These are phyloP conservation scores for Glandiceps talaboti DNA, from an alignment of 53 echinoderm and acorn worm species.

Conservation along the genomic window DNA sequence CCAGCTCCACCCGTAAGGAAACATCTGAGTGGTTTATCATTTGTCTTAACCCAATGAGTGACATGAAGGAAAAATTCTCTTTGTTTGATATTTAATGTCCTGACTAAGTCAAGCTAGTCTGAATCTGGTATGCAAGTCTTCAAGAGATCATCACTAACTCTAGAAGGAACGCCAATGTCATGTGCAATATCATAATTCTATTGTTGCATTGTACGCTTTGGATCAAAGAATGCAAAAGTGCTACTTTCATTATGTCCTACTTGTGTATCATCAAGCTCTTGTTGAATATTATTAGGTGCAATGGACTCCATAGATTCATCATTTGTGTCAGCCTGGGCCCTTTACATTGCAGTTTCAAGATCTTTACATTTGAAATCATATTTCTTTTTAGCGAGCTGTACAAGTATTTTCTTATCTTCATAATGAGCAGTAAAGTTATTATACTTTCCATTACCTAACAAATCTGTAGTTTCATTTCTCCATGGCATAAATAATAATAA, in stretches of 20 bases:
- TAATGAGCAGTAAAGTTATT: neutral
- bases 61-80: slow-evolving; percentile 31
- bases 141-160: slow-evolving; percentile 18
- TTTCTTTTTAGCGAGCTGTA: neutral
- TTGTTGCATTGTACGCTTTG: neutral
- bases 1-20: slow-evolving; percentile 47
- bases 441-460: neutral
- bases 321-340: slow-evolving; percentile 2
- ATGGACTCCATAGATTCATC: slow-evolving; percentile 1
- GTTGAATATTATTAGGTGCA: slow-evolving; percentile 21
- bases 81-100: slow-evolving; percentile 29
- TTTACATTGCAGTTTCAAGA: neutral
- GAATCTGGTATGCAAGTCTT: slow-evolving; percentile 20
- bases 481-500: slow-evolving; percentile 12
- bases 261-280: slow-evolving; percentile 4
- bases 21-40: slow-evolving; percentile 13
- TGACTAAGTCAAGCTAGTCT: slow-evolving; percentile 21
- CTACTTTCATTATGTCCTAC: slow-evolving; percentile 2
- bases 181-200: slow-evolving; percentile 30
- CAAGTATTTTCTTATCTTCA: neutral
- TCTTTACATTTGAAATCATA: neutral
- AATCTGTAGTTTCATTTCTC: slow-evolving; percentile 5
- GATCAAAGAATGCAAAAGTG: neutral
- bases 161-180: slow-evolving; percentile 24
- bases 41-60: slow-evolving; percentile 23